Evolutionary conservation across 2,797 vertebrate species (phyloP), one percentile per base, ranked within the genome.

Genomic region (Microchirus variegatus): DNA sequence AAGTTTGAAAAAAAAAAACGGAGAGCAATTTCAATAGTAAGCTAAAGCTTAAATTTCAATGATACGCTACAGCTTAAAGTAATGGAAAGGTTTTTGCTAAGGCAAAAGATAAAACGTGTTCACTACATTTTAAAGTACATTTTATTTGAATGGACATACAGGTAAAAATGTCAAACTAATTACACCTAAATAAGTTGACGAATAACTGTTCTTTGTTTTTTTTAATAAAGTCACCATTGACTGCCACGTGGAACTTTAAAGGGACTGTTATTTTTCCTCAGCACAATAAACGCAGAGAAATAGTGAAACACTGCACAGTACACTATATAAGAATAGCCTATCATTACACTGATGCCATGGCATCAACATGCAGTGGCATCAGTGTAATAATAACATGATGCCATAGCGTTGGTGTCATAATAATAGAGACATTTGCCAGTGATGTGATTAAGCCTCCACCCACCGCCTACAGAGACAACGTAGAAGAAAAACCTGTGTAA

Each of bases 401-500:
- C 22, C 6, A 58, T 36, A n/a, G 14, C 47, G 10, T 15, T 10
- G 15, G 10, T 17, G 11, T 9, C 3, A 52, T 13, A n/a, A 52
- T 13, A n/a, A 37, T 11, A 36, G 3, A n/a, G 9, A 19, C 37
- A 37, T 45, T 0, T 40, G 48, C 19, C 51, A 35, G n/a, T 47
- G 64, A 54, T 48, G 64, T 59, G 49, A 53, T 59, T 53, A 60
- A 36, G 14, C 41, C 15, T 36, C 46, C 46, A 48, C n/a, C 18
- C 12, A 14, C 46, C 9, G 18, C 18, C 19, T 5, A 16, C 13
- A 4, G 10, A 17, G 41, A 41, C n/a, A 35, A 16, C 1, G 48
- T 9, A 10, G 17, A 18, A 10, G 6, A n/a, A 5, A 35, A n/a
- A 18, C 4, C 16, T 17, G 41, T 15, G 45, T 7, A n/a, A 36